These are phyloP conservation scores for Oryzias celebensis DNA, from an alignment of 2,113 vertebrate genomes.

Conservation along the genomic window DNA sequence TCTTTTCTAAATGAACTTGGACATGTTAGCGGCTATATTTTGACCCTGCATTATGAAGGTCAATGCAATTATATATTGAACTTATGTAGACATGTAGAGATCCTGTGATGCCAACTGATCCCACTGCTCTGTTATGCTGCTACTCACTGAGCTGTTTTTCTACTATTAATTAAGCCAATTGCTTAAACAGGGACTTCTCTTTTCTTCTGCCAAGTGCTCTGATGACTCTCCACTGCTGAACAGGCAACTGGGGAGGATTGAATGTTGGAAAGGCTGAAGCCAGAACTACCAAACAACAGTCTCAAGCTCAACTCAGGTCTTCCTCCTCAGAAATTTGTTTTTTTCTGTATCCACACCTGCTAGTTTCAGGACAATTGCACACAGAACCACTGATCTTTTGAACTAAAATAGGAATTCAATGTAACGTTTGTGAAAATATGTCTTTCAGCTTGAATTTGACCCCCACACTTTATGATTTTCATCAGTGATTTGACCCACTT, in stretches of 20 bases:
- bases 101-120: conserved; percentile 32
- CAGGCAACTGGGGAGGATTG: conserved; percentile 2
- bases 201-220: conserved; percentile 51
- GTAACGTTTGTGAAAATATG: no score
- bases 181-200: conserved; percentile 32
- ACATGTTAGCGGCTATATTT: no score
- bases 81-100: conserved; percentile 18
- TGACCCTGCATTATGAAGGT: background rate
- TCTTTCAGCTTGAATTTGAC: no score
- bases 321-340: no score
- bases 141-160: conserved; percentile 43
- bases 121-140: conserved; percentile 30
- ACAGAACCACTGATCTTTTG: no score
- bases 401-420: no score
- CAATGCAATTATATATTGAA: conserved; percentile 56
- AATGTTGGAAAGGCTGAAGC: conserved; percentile 10
- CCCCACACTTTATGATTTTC: no score
- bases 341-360: no score
- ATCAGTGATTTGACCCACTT: no score
- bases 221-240: conserved; percentile 29
- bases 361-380: no score
- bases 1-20: no score
- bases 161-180: conserved; percentile 56
- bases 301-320: no score
- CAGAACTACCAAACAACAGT: background rate